Evolutionary conservation across 2,113 vertebrate genomes (phyloP).

Genomic region (Pyrgilauda ruficollis): DNA sequence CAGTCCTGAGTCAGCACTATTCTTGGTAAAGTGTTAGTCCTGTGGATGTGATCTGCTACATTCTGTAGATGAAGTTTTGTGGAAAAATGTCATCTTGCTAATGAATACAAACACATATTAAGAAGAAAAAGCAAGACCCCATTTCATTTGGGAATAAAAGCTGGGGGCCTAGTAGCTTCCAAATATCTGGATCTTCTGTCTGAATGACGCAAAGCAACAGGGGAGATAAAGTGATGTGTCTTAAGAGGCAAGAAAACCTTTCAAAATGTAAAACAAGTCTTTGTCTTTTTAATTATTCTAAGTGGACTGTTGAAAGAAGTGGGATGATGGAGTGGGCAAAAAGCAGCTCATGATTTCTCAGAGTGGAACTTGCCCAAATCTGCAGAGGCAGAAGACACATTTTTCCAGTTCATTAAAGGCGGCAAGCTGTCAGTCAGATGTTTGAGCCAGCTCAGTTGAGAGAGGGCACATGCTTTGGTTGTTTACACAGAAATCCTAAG

Average conservation of each 20-base stretch:
- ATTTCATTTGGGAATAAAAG: background rate
- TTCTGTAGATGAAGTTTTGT: background rate
- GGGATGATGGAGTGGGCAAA: background rate
- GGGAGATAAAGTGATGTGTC: background rate
- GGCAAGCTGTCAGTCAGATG: constrained; percentile 57
- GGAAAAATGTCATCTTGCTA: background rate
- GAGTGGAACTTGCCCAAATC: background rate
- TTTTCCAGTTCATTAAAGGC: constrained; percentile 60
- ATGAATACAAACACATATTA: background rate
- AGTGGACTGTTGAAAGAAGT: background rate
- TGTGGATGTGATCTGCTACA: background rate
- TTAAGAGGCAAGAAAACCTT: background rate
- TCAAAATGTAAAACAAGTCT: background rate
- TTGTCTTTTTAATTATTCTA: background rate
- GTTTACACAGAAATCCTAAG: constrained; percentile 60
- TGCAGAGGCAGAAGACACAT: background rate
- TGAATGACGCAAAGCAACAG: background rate
- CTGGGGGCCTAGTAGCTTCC: background rate
- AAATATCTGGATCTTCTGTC: background rate
- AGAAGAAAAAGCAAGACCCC: background rate
- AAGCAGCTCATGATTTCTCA: background rate
- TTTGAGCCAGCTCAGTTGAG: background rate
- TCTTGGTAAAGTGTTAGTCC: background rate
- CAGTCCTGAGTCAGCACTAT: background rate
- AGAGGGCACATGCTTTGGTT: constrained; percentile 39